Evolutionary conservation across 2,113 vertebrate species (phyloP), one percentile per base, ranked within the genome.

Genomic region (Beaufortia kweichowensis): DNA sequence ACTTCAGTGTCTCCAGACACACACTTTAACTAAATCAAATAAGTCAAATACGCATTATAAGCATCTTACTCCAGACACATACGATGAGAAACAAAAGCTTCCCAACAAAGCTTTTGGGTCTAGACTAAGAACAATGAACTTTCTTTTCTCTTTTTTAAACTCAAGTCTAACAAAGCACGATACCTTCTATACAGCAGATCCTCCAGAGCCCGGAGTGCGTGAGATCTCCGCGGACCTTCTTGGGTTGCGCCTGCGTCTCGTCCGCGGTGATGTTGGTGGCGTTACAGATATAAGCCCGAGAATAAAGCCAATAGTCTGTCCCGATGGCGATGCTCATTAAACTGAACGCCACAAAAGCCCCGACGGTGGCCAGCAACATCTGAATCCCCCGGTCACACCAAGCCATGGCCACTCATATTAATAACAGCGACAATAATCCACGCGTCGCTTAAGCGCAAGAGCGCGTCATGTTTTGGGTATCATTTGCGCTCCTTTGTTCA

Each of bases 241-340:
- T 91, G 84, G 92, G 88, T 82, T 93, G 94, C 24, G 90, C 81
- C 82, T 92, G 93, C 76, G 86, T 81, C 19, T 94, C 94, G 79
- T 97, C 96, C 82, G 92, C 64, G 71, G 91, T 94, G 81, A 90
- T 85, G 89, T 98, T 98, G 89, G 95, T 98, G 79, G 89, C 90
- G 90, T 98, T 98, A 90, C 96, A 98, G 88, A 97, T 94, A 88
- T 96, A 93, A 63, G 95, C 95, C 86, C 95, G 93, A 75, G 96
- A 96, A 88, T 98, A 98, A 21, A 98, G 95, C 96, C 96, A 98
- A 91, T 98, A 98, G 91, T 98, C 95, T 85, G 96, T 98, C 81
- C 96, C 96, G 83, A 98, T 94, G 85, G 96, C 96, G 89, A 98
- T 97, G 91, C 94, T 94, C 96, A 98, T 98, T 82, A 98, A 94